A percentile compares a stretch with the other conserved stretches of the same genome.
phyloP scores from a whole-genome alignment of 2,797 vertebrate species.

The Protonibea diacanthus region DNA sequence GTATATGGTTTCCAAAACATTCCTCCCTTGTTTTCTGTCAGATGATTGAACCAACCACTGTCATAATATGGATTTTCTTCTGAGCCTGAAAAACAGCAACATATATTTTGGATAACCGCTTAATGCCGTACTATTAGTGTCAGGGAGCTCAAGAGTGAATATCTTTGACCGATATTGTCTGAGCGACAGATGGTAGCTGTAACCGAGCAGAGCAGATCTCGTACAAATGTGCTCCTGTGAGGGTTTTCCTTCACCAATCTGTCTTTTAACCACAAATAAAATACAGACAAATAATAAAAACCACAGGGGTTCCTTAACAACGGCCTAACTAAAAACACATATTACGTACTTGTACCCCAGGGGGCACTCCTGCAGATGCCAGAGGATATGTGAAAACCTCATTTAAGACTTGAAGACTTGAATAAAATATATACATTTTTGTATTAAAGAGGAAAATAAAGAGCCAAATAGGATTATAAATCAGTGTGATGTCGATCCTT shows the following conservation, averaged over 20 bases:
- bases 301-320: background rate
- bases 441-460: background rate
- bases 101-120: slow-evolving; percentile 34
- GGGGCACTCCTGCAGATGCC: background rate
- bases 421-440: background rate
- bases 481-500: background rate
- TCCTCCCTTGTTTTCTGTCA: slow-evolving; percentile 56
- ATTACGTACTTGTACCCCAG: background rate
- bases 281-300: slow-evolving; percentile 15
- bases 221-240: slow-evolving; percentile 9
- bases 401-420: background rate
- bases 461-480: background rate
- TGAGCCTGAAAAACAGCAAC: slow-evolving; percentile 35
- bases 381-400: background rate
- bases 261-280: slow-evolving; percentile 21
- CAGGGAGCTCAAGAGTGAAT: slow-evolving; percentile 31
- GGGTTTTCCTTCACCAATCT: slow-evolving; percentile 22
- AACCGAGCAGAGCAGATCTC: slow-evolving; percentile 19
- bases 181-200: background rate
- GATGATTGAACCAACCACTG: slow-evolving; percentile 40
- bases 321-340: slow-evolving; percentile 7
- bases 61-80: slow-evolving; percentile 33
- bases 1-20: slow-evolving; percentile 72
- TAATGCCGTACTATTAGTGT: slow-evolving; percentile 46
- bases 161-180: slow-evolving; percentile 34